These are phyloP conservation scores for Drosophila tsacasi DNA, from an alignment of 1,140 invertebrate species.

Conservation along the genomic window DNA sequence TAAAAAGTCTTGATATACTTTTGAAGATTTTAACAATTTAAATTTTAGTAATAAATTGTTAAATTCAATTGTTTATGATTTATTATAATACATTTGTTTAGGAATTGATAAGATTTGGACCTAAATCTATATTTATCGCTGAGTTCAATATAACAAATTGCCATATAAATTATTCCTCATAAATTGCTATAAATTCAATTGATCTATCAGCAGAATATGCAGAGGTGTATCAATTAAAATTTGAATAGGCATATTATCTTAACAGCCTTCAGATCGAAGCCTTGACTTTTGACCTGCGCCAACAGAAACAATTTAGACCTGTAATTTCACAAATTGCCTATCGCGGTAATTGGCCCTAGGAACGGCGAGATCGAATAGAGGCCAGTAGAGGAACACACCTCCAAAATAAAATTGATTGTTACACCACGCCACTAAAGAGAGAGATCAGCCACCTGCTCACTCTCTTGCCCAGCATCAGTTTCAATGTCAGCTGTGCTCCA, in stretches of 20 bases:
- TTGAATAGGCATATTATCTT: constrained; percentile 12
- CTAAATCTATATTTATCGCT: too few species aligned
- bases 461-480: background rate
- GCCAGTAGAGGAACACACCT: constrained; percentile 42
- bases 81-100: too few species aligned
- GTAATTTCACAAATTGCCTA: constrained; percentile 41
- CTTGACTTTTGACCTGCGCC: constrained; percentile 54
- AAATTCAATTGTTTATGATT: too few species aligned
- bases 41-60: too few species aligned
- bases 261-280: constrained; percentile 26
- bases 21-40: too few species aligned
- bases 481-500: constrained; percentile 36
- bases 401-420: constrained; percentile 14
- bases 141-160: background rate
- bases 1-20: too few species aligned
- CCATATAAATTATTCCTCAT: background rate
- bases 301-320: constrained; percentile 50
- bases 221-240: constrained; percentile 3
- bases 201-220: background rate
- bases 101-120: too few species aligned
- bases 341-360: constrained; percentile 25
- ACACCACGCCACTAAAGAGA: background rate
- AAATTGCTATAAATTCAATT: constrained; percentile 8
- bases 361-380: background rate
- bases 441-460: constrained; percentile 22